phyloP scores from a whole-genome alignment of 1,140 invertebrate genomes.

The Drosophila ananassae region DNA sequence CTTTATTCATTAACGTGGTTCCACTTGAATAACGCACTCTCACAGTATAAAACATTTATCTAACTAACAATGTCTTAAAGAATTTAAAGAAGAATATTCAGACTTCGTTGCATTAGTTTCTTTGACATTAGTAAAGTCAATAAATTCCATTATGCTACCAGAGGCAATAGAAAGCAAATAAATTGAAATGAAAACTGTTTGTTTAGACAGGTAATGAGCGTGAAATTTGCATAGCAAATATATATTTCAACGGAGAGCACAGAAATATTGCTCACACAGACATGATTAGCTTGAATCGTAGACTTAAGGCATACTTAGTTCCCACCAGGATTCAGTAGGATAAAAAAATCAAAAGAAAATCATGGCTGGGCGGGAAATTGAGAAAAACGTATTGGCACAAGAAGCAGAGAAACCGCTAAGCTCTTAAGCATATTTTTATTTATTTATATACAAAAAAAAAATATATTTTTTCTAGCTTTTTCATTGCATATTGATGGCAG shows the following conservation, averaged over 20 bases:
- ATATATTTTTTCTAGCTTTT: constrained; percentile 6
- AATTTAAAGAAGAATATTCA: constrained; percentile 3
- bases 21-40: constrained; percentile 10
- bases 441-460: constrained; percentile 57
- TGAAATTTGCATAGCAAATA: constrained; percentile 14
- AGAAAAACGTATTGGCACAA: constrained; percentile 17
- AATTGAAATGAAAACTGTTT: constrained; percentile 49
- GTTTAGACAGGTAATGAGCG: constrained; percentile 33
- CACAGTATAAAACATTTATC: constrained; percentile 12
- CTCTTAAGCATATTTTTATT: constrained; percentile 75
- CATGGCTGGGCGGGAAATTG: constrained; percentile 4
- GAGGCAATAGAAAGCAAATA: constrained; percentile 34
- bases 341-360: neutral
- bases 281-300: neutral
- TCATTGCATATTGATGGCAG: constrained; percentile 58
- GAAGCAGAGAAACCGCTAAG: constrained; percentile 51
- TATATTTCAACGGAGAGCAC: neutral
- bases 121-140: constrained; percentile 2
- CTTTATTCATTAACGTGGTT: constrained; percentile 24
- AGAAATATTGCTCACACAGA: neutral
- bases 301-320: neutral
- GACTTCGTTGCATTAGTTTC: neutral
- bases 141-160: constrained; percentile 17
- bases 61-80: neutral
- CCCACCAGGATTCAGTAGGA: neutral